A percentile compares a stretch with the other conserved stretches of the same genome.
phyloP scores from a whole-genome alignment of 2,888 invertebrate species.

The Scaptomyza flava region DNA sequence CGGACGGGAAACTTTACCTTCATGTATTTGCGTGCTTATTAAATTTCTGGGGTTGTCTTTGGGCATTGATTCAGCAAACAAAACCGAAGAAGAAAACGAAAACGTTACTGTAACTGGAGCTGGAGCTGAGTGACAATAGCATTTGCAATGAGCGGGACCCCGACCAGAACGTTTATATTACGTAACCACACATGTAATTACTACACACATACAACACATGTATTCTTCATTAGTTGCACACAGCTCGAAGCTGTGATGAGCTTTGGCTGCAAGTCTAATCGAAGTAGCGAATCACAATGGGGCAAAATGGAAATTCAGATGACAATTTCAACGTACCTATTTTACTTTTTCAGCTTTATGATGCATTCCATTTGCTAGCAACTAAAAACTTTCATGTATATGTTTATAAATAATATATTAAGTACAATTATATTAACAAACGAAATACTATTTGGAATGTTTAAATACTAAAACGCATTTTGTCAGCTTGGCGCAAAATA shows the following conservation, averaged over 20 bases:
- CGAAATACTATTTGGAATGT: background rate
- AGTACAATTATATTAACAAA: background rate
- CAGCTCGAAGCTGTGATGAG: slow-evolving; percentile 58
- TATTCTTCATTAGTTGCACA: slow-evolving; percentile 68
- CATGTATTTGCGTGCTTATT: slow-evolving; percentile 79
- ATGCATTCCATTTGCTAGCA: no score
- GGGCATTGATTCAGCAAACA: slow-evolving; percentile 65
- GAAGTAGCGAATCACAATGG: slow-evolving; percentile 50
- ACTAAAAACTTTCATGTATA: background rate
- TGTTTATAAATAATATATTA: no score
- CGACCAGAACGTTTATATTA: slow-evolving; percentile 51
- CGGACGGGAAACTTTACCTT: slow-evolving; percentile 77
- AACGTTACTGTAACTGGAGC: background rate
- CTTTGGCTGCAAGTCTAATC: slow-evolving; percentile 28
- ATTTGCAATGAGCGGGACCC: slow-evolving; percentile 30
- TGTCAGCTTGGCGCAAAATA: background rate
- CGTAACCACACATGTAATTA: slow-evolving; percentile 73
- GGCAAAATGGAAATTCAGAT: background rate
- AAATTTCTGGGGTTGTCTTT: slow-evolving; percentile 75
- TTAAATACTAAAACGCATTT: slow-evolving; percentile 2
- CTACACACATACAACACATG: slow-evolving; percentile 72
- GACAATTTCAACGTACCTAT: background rate
- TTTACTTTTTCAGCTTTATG: background rate
- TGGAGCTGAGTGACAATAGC: slow-evolving; percentile 39
- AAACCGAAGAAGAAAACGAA: background rate